phyloP scores from a whole-genome alignment of 2,113 vertebrate species.

The Cyrtonyx montezumae region DNA sequence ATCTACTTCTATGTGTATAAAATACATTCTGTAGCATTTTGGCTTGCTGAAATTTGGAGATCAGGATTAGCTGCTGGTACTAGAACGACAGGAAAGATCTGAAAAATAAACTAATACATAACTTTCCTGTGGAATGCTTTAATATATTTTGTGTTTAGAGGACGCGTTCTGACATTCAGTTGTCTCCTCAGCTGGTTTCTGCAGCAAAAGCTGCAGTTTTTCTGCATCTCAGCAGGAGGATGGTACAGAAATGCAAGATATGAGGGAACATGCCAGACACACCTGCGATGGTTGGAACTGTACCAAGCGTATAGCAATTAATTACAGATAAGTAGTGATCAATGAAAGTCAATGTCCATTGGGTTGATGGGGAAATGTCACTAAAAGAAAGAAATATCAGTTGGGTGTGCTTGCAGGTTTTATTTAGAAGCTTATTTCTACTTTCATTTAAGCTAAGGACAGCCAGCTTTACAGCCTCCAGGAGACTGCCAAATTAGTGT shows the following conservation, averaged over 20 bases:
- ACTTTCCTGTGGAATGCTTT: background rate
- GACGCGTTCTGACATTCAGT: background rate
- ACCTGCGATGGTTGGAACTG: background rate
- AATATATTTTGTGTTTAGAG: background rate
- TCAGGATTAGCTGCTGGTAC: background rate
- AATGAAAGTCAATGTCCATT: background rate
- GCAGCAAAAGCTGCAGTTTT: background rate
- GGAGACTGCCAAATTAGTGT: background rate
- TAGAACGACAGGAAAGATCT: background rate
- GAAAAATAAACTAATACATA: background rate
- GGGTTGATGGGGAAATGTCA: background rate
- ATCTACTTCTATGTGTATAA: background rate
- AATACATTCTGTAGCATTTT: background rate
- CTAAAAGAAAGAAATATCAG: background rate
- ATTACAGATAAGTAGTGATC: background rate
- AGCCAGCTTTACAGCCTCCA: background rate
- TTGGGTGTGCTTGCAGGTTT: background rate
- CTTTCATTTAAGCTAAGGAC: background rate
- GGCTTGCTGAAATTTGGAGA: background rate
- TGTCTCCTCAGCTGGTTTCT: background rate
- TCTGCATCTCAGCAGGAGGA: background rate
- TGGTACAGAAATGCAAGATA: background rate
- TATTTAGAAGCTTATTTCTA: background rate
- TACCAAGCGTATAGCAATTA: background rate
- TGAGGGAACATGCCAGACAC: background rate